phyloP scores from a whole-genome alignment of 30 jellyfish, hydroid and myxozoan species.

The Aurelia sp. region DNA sequence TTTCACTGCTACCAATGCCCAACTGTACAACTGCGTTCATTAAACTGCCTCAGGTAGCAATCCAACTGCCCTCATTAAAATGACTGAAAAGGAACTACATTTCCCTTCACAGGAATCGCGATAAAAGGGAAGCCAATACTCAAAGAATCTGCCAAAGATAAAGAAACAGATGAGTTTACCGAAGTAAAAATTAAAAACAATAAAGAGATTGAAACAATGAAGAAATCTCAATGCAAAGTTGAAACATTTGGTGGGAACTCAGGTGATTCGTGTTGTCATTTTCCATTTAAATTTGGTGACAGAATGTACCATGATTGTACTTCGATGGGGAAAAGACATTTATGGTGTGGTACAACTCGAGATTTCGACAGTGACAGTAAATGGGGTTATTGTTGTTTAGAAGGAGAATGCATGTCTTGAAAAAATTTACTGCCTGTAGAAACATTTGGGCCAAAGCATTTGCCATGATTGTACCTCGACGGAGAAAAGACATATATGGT shows the following conservation, averaged over 20 bases:
- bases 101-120: too few species aligned
- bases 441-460: conserved; percentile 22
- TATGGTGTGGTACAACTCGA: conserved; percentile 79
- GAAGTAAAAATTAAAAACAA: neutral
- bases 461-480: conserved; percentile 50
- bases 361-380: conserved; percentile 58
- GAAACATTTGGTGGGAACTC: conserved; percentile 78
- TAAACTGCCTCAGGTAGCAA: too few species aligned
- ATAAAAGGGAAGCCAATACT: neutral
- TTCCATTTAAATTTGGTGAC: conserved; percentile 64
- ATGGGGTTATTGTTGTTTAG: conserved; percentile 80
- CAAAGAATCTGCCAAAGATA: neutral
- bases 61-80: too few species aligned
- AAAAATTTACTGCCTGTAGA: conserved; percentile 37
- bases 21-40: too few species aligned
- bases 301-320: conserved; percentile 72
- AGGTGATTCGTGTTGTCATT: conserved; percentile 56
- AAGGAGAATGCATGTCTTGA: conserved; percentile 52
- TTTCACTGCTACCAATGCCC: too few species aligned
- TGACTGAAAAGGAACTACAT: too few species aligned
- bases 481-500: conserved; percentile 52
- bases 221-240: conserved; percentile 30
- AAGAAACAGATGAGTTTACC: neutral
- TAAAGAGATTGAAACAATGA: neutral
- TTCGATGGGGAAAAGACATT: conserved; percentile 19